phyloP scores from a whole-genome alignment of 2,888 invertebrate genomes.

The Agrotis puta region DNA sequence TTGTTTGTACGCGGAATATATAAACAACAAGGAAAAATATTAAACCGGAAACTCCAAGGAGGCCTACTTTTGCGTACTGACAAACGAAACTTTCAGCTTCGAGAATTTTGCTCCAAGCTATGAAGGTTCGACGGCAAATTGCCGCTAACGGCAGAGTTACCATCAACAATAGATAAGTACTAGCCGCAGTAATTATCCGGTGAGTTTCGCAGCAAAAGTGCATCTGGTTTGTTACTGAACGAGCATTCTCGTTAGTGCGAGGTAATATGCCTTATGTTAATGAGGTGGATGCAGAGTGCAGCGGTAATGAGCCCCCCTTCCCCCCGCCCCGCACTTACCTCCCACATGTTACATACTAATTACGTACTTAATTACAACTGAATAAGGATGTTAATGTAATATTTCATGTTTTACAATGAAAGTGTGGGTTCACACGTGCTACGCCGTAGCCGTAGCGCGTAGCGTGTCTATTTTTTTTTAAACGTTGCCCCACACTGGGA shows the following conservation, averaged over 20 bases:
- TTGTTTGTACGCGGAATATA: slow-evolving; percentile 44
- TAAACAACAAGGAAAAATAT: slow-evolving; percentile 37
- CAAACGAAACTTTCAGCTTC: slow-evolving; percentile 28
- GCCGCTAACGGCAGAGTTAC: slow-evolving; percentile 33
- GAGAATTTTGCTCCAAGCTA: neutral
- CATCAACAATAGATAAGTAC: slow-evolving; percentile 58
- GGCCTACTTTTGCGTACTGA: slow-evolving; percentile 29
- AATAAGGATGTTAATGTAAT: slow-evolving; percentile 25
- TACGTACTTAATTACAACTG: slow-evolving; percentile 22
- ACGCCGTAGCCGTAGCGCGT: slow-evolving; percentile 31
- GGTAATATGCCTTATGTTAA: slow-evolving; percentile 67
- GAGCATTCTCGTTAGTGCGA: slow-evolving; percentile 62
- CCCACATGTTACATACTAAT: slow-evolving; percentile 29
- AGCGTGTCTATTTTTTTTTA: too few relatives aligned
- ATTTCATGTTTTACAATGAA: slow-evolving; percentile 9
- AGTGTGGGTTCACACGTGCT: slow-evolving; percentile 10
- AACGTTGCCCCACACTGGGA: too few relatives aligned
- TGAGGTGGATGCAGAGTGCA: slow-evolving; percentile 67
- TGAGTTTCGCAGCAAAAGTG: slow-evolving; percentile 64
- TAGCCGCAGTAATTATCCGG: slow-evolving; percentile 75
- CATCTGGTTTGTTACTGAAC: slow-evolving; percentile 56
- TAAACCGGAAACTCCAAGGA: slow-evolving; percentile 13
- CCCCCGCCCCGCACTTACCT: slow-evolving; percentile 16
- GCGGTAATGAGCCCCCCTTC: slow-evolving; percentile 73
- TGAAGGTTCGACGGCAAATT: slow-evolving; percentile 40